Evolutionary conservation across 1,140 invertebrate genomes (phyloP).

Genomic region (Bombus difficillimus): DNA sequence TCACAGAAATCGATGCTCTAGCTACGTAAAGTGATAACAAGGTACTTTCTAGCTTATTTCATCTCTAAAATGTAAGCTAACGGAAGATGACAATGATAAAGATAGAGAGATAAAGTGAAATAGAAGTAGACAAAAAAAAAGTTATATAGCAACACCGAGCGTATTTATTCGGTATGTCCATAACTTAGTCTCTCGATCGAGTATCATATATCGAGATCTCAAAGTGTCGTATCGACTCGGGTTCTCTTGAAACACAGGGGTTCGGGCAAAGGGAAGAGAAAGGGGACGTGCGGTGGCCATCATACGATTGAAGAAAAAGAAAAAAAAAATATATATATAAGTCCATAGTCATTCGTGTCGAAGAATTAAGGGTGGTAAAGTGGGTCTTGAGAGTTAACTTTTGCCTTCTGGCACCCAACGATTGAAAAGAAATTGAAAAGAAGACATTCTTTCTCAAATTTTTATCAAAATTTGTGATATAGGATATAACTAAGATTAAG

Average conservation of each 20-base stretch:
- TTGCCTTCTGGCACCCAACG: neutral
- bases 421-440: neutral
- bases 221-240: neutral
- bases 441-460: neutral
- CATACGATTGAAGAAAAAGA: neutral
- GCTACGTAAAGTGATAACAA: conserved; percentile 1
- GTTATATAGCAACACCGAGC: neutral
- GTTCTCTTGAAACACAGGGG: neutral
- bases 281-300: neutral
- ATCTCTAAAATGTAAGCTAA: conserved; percentile 15
- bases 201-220: neutral
- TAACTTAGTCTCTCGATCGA: conserved; percentile 11
- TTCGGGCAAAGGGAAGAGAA: neutral
- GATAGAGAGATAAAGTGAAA: neutral
- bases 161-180: neutral
- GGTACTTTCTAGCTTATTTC: neutral
- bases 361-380: neutral
- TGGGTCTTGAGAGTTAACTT: neutral
- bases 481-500: neutral
- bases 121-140: neutral
- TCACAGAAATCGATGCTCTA: neutral
- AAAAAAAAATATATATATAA: neutral
- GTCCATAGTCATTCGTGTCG: neutral
- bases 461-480: neutral
- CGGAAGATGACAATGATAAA: conserved; percentile 12